Base-by-base conservation (phyloP, 2,113 vertebrate species). In the Harpagus bidentatus region DNA sequence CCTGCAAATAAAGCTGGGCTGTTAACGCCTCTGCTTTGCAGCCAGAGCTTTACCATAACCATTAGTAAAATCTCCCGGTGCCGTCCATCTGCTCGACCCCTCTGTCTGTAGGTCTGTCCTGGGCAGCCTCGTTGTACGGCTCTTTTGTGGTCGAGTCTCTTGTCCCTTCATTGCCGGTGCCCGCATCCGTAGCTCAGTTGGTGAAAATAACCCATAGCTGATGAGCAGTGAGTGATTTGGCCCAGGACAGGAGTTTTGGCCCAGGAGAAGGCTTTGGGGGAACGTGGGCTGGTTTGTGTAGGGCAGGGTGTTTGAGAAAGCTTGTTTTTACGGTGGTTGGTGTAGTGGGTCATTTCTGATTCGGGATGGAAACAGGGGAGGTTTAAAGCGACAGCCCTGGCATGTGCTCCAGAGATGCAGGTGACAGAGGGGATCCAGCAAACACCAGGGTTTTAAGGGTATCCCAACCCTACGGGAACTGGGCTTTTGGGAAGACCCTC, bases 391-490 rank as follows among this genome's bases (percentile, higher is more conserved):
- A 8, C 50, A 22, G 50, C 40, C 38, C 36, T 16, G 43, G 26
- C 40, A 1, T 1, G 62, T 42, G 43, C 52, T 23, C 43, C 36
- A 6, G 53, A 12, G 42, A 31, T 19, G 72, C 2, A 9, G 63
- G 53, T 13, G 73, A 28, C 32, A 7, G 48, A 45, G 48, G 40
- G 42, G 21, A 25, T 19, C 40, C 2, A 15, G 23, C 47, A 38
- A 19, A 40, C 22, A 32, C 6, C 16, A 2, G 26, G 40, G 16
- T 13, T 58, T 42, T 31, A 18, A 18, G 59, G 42, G 15, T 22
- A 11, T 21, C 43, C 77, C 1, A 1, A 11, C 9, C 28, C 25
- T 13, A 3, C 0, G 2, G 55, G 15, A n/a, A 8, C 36, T 7
- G n/a, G 21, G 16, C 23, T 80, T 71, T 63, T 2, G 5, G 31